Evolutionary conservation across 2,888 invertebrate genomes (phyloP), one percentile per base, ranked within the genome.

Genomic region (Alcis repandata): DNA sequence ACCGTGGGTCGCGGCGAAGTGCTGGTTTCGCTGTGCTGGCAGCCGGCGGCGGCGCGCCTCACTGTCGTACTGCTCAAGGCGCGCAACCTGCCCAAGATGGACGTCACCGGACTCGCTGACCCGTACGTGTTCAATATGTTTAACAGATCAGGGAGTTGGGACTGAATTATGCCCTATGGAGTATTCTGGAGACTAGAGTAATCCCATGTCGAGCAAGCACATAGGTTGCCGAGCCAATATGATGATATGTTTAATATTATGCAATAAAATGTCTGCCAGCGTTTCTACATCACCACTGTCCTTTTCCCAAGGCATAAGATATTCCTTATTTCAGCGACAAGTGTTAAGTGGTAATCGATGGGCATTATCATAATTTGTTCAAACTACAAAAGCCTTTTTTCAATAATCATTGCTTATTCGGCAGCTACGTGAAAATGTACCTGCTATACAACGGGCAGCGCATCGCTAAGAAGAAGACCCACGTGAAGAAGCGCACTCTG

Each of bases 391-490:
- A n/a, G n/a, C n/a, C n/a, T n/a, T n/a, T 6, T 13, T 13, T 38
- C 6, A n/a, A 13, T n/a, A 41, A 17, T 15, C 10, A 49, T 56
- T 32, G 19, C 13, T 15, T n/a, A 10, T 11, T 60, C 36, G 33
- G 0, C 80, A 94, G 94, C 7, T 95, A 95, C 85, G 99, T 99
- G 53, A 99, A 99, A 92, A 98, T 99, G 90, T 99, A 99, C 91
- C 94, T 99, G 78, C 94, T 99, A 59, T 98, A 97, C 94, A 98
- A 99, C 91, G 98, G 98, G n/a, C 99, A 99, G 86, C 96, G 99
- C 72, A 98, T 99, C 79, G 98, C 98, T 53, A 99, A 99, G 95
- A 99, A 99, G 95, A 99, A 99, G 94, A 99, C 99, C 0, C 99
- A 99, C 88, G 99, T 99, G 53, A 99, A 99, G 95, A 99, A 99